Evolutionary conservation across 2,113 vertebrate species (phyloP), one percentile per base, ranked within the genome.

Genomic region (Rhinoptilus africanus): DNA sequence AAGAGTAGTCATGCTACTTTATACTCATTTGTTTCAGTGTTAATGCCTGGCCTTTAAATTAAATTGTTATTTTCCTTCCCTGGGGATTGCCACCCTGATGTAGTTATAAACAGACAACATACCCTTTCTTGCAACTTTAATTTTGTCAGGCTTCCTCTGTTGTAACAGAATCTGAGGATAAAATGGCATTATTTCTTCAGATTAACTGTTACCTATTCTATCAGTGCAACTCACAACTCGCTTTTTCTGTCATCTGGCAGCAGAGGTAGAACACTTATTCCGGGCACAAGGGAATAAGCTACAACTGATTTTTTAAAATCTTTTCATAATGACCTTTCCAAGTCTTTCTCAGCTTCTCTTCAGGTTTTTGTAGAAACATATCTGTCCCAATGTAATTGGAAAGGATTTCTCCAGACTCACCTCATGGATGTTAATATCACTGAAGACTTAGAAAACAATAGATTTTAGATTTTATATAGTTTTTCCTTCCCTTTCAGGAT

Each of bases 1-100:
- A 94, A 91, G 48, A 0, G 0, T 30, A 81, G 62, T 64, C 69
- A 51, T 69, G 66, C 60, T 89, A 78, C 48, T 86, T 92, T 63
- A 63, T 74, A 62, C 54, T 84, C 27, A 26, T 85, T 94, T 88
- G 73, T 93, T 96, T 78, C 48, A 72, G 35, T 53, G 77, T 89
- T 95, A 68, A 93, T 68, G 69, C 72, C 66, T 93, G 78, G 74
- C 73, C 39, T 95, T 87, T 75, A 96, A 96, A 77, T 89, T 89
- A 89, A 91, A 91, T 63, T 47, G 43, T 54, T 87, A 12, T 53
- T 91, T 96, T 93, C 39, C 39, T 92, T 67, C 84, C 74, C 87
- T 45, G 24, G 57, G 57, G 77, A 93, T 85, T 93, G 45, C 66
- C 64, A 45, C 67, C 35, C 35, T 82, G 57, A 79, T 88, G 69